Evolutionary conservation across 2,797 vertebrate species (phyloP), one percentile per base, ranked within the genome.

Genomic region (Phalanger gymnotis): DNA sequence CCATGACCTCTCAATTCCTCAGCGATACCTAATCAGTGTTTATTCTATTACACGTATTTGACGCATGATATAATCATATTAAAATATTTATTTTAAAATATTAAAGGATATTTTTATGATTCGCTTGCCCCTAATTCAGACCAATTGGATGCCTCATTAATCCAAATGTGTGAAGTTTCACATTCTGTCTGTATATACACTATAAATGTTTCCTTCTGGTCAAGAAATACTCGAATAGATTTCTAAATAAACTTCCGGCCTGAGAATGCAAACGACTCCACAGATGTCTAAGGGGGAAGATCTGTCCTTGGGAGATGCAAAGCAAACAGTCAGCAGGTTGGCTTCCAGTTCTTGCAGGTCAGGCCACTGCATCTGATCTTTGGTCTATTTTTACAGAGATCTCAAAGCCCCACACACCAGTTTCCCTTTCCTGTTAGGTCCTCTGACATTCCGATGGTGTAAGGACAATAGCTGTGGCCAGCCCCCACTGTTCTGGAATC

Each of bases 161-260:
- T 12, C 73, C 22, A 87, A 87, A 47, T 27, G 22, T 87, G 25
- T 47, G 73, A 87, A 87, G 3, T 51, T 87, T 81, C 25, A 51
- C 22, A 87, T 87, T 87, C 40, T 87, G 40, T 51, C 22, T 87
- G 40, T 47, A 1, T 51, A 51, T 87, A 10, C 47, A 81, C 22
- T 34, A 13, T 53, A 61, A 22, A 19, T 16, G 2, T 61, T 95
- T 51, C 54, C 81, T 91, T 54, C 91, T 94, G 31, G 47, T 27
- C 90, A 90, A 73, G 58, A 81, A 94, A 13, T 92, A 55, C 93
- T 51, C 58, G 87, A 90, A 25, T 94, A 27, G 52, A 87, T 95
- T 87, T 95, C 53, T 95, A 52, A 52, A 91, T 31, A 92, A 47
- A 91, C 73, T 90, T 94, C 47, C 4, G 94, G 94, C 27, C 30